Conservation (phyloP, 2,797 vertebrate genomes). For the Microcaecilia unicolor region DNA sequence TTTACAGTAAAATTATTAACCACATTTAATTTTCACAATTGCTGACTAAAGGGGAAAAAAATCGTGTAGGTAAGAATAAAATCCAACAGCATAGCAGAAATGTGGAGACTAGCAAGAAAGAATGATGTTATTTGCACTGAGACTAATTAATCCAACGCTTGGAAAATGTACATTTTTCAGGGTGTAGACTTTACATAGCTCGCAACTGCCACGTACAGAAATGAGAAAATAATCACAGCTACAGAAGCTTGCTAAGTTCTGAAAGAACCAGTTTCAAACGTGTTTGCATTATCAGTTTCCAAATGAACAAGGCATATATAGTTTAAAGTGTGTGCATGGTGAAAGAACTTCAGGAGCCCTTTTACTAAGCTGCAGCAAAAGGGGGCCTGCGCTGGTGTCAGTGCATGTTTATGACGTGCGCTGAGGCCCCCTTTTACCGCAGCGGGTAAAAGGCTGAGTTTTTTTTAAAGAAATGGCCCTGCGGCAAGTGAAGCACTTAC, state of each 20-base stretch:
- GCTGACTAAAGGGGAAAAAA: not conserved
- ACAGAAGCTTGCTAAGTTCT: too few species aligned
- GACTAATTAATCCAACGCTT: conserved; percentile 31
- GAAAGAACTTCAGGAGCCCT: too few species aligned
- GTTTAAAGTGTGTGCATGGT: too few species aligned
- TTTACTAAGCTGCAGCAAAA: too few species aligned
- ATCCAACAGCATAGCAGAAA: not conserved
- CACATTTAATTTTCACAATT: not conserved
- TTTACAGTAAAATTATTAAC: not conserved
- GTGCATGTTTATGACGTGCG: too few species aligned
- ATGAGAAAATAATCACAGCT: conserved; percentile 45
- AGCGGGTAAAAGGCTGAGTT: too few species aligned
- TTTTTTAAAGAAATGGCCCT: too few species aligned
- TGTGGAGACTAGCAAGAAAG: not conserved
- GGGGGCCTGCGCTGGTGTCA: too few species aligned
- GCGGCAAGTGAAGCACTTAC: too few species aligned
- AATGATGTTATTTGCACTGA: conserved; percentile 9
- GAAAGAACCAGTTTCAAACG: conserved; percentile 57
- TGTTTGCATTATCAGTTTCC: conserved; percentile 68
- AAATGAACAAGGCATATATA: conserved; percentile 88
- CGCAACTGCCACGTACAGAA: conserved; percentile 49
- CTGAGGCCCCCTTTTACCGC: too few species aligned
- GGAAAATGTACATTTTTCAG: conserved; percentile 36
- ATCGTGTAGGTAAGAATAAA: not conserved
- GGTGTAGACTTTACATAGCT: conserved; percentile 40